Evolutionary conservation across 1,140 invertebrate genomes (phyloP), one percentile per base, ranked within the genome.

Genomic region (Lerema accius): DNA sequence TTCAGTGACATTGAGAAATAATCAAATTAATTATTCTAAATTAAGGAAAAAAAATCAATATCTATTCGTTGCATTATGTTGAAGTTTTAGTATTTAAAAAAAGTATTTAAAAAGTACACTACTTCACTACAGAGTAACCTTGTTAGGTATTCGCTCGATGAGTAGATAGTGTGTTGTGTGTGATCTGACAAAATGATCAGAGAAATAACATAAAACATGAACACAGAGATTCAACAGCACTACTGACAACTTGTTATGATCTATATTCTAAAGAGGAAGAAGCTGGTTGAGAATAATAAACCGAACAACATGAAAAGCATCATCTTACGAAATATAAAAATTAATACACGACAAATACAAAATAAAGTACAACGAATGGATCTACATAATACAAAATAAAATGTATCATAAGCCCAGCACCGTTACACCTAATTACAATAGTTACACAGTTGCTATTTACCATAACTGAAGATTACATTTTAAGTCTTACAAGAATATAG

Each of bases 391-490:
- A 88, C 80, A 84, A 88, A 80, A 81, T 78, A 80, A 80, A 73
- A 82, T 84, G 82, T 89, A 87, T 77, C 74, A 85, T 79, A 80
- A 89, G 83, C 87, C 87, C 87, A 90, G 87, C 87, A 90, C 87
- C 86, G 73, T 84, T 86, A 89, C 77, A 76, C 76, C 86, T 89
- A 90, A 80, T 80, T 89, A 90, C 73, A 86, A 83, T 85, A 86
- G 78, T 87, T 79, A 88, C 76, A 86, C 71, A 83, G 80, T 82
- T 80, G n/a, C n/a, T 83, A 84, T 84, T 74, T 76, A 83, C 73
- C 60, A 77, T 77, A 81, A 84, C 66, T 76, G 78, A 86, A 82
- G 74, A 82, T 84, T 85, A 89, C 75, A 87, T 79, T 88, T 58
- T 73, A 83, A 90, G 78, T 83, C 85, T 88, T 88, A 89, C 67